These are phyloP conservation scores for Melieria omissa DNA, from an alignment of 2,888 invertebrate genomes.

Conservation along the genomic window DNA sequence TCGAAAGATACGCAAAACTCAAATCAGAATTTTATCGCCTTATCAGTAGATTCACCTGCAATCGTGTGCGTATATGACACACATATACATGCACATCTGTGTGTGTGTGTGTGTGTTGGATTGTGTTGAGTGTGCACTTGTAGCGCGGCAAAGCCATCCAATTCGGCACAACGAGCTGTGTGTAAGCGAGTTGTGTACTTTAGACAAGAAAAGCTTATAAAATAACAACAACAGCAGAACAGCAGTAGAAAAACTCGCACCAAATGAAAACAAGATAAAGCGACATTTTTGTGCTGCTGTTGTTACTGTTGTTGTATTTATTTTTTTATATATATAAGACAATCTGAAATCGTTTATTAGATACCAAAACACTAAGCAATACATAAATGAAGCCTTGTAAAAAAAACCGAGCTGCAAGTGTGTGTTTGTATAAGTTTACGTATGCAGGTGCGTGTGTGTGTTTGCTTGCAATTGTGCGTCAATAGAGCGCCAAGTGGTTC, in stretches of 20 bases:
- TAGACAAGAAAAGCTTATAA: conserved; percentile 41
- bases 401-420: conserved; percentile 7
- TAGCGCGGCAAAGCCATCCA: conserved; percentile 20
- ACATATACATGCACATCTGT: neutral
- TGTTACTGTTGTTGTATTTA: conserved; percentile 10
- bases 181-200: conserved; percentile 29
- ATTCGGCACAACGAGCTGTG: conserved; percentile 8
- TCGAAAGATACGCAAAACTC: neutral
- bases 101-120: conserved; percentile 2
- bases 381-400: neutral
- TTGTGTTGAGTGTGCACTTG: conserved; percentile 5
- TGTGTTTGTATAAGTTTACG: neutral
- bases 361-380: neutral
- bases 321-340: neutral
- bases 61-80: neutral
- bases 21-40: conserved; percentile 31
- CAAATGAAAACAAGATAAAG: conserved; percentile 16
- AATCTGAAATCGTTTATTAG: conserved; percentile 7
- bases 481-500: no score
- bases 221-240: conserved; percentile 21
- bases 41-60: conserved; percentile 40
- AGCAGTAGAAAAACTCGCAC: no score
- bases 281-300: neutral
- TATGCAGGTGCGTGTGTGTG: neutral
- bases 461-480: neutral